Percentiles rank a stretch among this genome's conserved stretches.
These are phyloP conservation scores for Wasmannia auropunctata DNA, from an alignment of 1,140 invertebrate species.

Conservation along the genomic window DNA sequence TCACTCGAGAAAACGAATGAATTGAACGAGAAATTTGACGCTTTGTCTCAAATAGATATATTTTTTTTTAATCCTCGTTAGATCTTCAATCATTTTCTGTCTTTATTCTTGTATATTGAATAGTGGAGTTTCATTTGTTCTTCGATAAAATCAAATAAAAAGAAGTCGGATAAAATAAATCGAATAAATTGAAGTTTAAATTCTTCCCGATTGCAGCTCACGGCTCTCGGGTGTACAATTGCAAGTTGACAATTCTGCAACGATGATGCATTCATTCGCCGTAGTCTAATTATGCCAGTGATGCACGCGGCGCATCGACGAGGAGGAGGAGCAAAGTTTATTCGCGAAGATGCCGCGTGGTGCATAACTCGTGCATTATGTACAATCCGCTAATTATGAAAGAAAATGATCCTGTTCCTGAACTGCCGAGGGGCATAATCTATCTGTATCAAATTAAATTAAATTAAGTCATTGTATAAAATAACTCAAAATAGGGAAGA, in stretches of 20 bases:
- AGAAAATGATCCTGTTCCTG: neutral
- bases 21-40: neutral
- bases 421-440: neutral
- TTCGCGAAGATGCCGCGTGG: neutral
- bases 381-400: constrained; percentile 2
- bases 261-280: constrained; percentile 37
- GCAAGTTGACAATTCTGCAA: neutral
- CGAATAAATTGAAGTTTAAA: neutral
- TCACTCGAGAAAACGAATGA: neutral
- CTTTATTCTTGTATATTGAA: neutral
- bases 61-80: neutral
- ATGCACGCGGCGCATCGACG: neutral
- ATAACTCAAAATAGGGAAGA: neutral
- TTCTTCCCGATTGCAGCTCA: neutral
- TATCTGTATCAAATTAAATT: neutral
- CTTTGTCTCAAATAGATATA: neutral
- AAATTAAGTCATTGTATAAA: neutral
- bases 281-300: constrained; percentile 31
- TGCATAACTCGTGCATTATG: neutral
- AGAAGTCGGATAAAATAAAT: too few relatives aligned
- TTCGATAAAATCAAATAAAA: too few relatives aligned
- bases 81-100: neutral
- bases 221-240: too few relatives aligned
- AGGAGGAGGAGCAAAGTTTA: constrained; percentile 2
- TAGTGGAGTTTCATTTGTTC: neutral